These are phyloP conservation scores for Lucilia sericata DNA, from an alignment of 1,140 invertebrate genomes.

Conservation along the genomic window DNA sequence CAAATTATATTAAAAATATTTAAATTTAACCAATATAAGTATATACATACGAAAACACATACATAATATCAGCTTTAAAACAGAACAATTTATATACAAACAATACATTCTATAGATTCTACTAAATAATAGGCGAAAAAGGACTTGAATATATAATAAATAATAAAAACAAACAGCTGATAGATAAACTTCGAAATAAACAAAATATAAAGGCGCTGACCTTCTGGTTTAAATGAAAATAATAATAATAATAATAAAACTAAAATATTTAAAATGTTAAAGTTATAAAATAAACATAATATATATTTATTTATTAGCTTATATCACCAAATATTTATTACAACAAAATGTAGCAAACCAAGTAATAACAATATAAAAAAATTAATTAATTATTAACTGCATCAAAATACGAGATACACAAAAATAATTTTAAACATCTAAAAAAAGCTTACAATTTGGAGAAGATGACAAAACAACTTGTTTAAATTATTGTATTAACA, in stretches of 20 bases:
- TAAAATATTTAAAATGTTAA: too few relatives aligned
- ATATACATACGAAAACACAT: background rate
- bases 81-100: background rate
- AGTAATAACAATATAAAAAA: background rate
- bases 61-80: background rate
- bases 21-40: background rate
- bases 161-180: conserved; percentile 47
- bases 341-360: background rate
- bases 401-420: conserved; percentile 33
- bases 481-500: conserved; percentile 50
- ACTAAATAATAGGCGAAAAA: background rate
- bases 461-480: conserved; percentile 51
- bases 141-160: conserved; percentile 21
- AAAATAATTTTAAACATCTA: conserved; percentile 6
- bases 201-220: conserved; percentile 55
- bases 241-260: conserved; percentile 36
- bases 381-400: background rate
- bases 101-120: too few relatives aligned
- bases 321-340: conserved; percentile 1
- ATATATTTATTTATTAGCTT: conserved; percentile 31
- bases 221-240: conserved; percentile 51
- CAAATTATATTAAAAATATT: background rate
- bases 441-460: conserved; percentile 27
- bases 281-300: background rate
- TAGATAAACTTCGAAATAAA: conserved; percentile 49